Conservation (phyloP, 2,888 invertebrate genomes). For the Actias luna region DNA sequence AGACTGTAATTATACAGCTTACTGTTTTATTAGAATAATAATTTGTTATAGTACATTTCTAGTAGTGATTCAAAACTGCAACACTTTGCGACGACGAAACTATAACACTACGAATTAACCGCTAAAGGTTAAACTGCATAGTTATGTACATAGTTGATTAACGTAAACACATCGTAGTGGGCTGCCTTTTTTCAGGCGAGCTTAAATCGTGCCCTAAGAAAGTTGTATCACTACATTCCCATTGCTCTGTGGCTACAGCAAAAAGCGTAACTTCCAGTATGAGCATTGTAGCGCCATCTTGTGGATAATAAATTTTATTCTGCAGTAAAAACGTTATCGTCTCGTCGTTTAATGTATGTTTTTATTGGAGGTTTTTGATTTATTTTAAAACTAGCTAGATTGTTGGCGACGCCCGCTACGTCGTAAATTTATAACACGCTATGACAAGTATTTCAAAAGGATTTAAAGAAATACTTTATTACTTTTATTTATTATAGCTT, state of each 20-base stretch:
- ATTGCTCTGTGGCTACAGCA: neutral
- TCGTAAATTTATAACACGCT: neutral
- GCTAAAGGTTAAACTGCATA: too few relatives aligned
- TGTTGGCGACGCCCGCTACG: neutral
- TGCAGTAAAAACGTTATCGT: neutral
- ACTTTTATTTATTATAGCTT: neutral
- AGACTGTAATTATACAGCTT: too few relatives aligned
- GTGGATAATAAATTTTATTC: slow-evolving; percentile 3
- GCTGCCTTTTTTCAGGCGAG: neutral
- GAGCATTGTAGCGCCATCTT: slow-evolving; percentile 1
- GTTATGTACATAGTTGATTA: too few relatives aligned
- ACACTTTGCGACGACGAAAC: too few relatives aligned
- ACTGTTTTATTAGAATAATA: too few relatives aligned
- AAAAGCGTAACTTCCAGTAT: neutral
- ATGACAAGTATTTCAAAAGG: neutral
- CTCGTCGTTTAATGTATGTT: neutral
- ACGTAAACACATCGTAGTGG: neutral
- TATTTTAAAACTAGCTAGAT: neutral
- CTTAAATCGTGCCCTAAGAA: neutral
- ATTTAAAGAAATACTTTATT: neutral
- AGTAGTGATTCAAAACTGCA: too few relatives aligned
- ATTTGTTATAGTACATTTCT: too few relatives aligned
- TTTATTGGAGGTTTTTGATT: neutral
- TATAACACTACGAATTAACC: too few relatives aligned
- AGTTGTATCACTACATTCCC: neutral